These are phyloP conservation scores for Hydractinia symbiolongicarpus DNA, from an alignment of 30 jellyfish, hydroid and myxozoan species.

Conservation along the genomic window DNA sequence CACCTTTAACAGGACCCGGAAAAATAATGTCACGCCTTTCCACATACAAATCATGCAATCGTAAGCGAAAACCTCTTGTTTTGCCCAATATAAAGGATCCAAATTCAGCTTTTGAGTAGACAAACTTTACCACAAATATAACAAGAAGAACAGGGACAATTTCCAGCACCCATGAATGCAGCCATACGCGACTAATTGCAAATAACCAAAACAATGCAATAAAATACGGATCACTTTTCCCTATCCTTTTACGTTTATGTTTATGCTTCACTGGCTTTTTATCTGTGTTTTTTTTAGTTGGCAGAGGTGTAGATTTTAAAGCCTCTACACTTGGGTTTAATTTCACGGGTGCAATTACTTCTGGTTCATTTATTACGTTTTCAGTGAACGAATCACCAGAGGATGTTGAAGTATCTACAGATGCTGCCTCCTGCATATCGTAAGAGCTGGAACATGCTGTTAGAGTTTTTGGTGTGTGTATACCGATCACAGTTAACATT, in stretches of 20 bases:
- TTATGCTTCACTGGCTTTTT: slow-evolving; percentile 11
- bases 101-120: slow-evolving; percentile 30
- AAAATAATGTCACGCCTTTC: slow-evolving; percentile 62
- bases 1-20: slow-evolving; percentile 79
- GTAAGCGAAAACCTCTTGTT: background rate
- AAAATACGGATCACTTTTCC: slow-evolving; percentile 82
- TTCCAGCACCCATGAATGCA: slow-evolving; percentile 27
- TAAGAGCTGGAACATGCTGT: no score
- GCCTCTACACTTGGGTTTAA: slow-evolving; percentile 5
- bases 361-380: background rate
- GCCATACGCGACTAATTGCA: slow-evolving; percentile 54
- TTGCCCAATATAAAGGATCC: slow-evolving; percentile 25
- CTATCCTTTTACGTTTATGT: slow-evolving; percentile 39
- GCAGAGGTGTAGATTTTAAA: slow-evolving; percentile 3
- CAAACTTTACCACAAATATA: slow-evolving; percentile 25
- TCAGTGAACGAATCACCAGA: no score
- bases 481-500: background rate
- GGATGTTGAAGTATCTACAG: no score
- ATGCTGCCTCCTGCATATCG: no score
- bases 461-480: background rate
- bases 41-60: slow-evolving; percentile 34
- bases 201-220: slow-evolving; percentile 78
- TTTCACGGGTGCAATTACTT: background rate
- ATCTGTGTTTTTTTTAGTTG: background rate
- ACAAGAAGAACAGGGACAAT: slow-evolving; percentile 14